These are phyloP conservation scores for Colletes latitarsis DNA, from an alignment of 1,140 invertebrate genomes.

Conservation along the genomic window DNA sequence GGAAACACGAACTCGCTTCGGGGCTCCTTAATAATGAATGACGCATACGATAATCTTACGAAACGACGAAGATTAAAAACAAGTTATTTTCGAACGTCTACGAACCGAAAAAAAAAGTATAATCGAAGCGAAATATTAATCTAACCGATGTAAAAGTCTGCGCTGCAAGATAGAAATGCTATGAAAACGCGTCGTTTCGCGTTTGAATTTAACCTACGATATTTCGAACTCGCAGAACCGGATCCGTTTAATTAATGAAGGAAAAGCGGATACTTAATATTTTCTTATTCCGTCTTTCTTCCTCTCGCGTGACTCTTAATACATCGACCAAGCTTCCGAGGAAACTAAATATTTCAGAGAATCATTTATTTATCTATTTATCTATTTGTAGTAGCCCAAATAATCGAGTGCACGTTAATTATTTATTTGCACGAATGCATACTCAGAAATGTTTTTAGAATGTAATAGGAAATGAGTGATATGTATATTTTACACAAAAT, in stretches of 20 bases:
- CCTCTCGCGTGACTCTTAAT: not conserved
- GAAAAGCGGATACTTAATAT: slow-evolving; percentile 1
- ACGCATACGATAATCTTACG: not conserved
- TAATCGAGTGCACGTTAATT: no score
- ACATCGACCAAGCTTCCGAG: not conserved
- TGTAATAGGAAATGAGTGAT: no score
- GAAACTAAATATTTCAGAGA: not conserved
- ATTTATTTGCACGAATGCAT: no score
- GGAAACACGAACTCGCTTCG: not conserved
- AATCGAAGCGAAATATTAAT: not conserved
- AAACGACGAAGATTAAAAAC: not conserved
- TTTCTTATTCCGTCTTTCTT: not conserved
- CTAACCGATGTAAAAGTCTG: not conserved
- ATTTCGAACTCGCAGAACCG: slow-evolving; percentile 24
- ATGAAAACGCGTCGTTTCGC: not conserved
- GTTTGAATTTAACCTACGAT: slow-evolving; percentile 5
- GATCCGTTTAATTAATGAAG: slow-evolving; percentile 20
- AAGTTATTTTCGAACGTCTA: not conserved
- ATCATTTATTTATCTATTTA: no score
- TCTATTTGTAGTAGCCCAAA: no score
- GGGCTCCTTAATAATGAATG: not conserved
- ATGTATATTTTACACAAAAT: no score
- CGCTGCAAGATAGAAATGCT: not conserved
- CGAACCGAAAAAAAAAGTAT: not conserved
- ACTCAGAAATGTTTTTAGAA: no score